Conservation (phyloP, 2,113 vertebrate genomes). For the Sialia sialis region DNA sequence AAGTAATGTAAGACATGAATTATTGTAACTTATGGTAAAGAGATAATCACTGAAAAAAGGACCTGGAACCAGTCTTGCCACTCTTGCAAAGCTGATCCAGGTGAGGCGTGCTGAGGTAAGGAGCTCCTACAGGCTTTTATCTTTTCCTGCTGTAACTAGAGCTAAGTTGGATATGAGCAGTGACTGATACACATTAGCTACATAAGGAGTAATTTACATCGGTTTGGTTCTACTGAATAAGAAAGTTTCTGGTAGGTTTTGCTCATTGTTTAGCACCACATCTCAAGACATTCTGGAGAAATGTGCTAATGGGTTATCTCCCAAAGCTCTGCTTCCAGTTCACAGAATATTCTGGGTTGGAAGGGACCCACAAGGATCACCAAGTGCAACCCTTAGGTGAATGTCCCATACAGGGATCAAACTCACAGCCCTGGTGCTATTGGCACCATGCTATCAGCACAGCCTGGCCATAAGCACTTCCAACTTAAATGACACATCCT, state of each 20-base stretch:
- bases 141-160: neutral
- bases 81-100: neutral
- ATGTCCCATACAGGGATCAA: neutral
- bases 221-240: neutral
- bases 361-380: neutral
- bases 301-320: neutral
- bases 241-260: neutral
- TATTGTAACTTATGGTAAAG: neutral
- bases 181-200: neutral
- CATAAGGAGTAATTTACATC: neutral
- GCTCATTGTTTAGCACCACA: neutral
- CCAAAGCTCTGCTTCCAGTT: neutral
- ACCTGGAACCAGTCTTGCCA: neutral
- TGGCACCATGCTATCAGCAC: neutral
- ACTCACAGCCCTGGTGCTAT: neutral
- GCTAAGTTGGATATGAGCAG: fast-evolving
- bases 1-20: neutral
- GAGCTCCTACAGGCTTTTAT: neutral
- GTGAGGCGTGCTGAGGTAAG: neutral
- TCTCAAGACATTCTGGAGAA: neutral
- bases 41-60: neutral
- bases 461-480: neutral
- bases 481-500: neutral
- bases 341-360: neutral
- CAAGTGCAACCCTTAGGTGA: neutral